Conservation (phyloP, 1,140 invertebrate genomes). For the Papilio glaucus region DNA sequence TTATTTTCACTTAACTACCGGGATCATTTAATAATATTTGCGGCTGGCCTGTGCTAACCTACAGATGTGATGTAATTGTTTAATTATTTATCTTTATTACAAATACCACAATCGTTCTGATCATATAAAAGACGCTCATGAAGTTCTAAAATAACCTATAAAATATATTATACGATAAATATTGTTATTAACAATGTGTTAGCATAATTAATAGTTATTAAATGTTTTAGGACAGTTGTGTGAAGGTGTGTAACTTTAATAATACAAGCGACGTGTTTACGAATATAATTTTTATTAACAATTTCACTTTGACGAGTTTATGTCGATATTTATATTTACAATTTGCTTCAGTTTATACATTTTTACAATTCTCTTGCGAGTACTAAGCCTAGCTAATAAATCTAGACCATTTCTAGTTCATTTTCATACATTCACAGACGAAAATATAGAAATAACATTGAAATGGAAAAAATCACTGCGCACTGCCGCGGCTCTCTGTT, state of each 20-base stretch:
- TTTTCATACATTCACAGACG: slow-evolving; percentile 8
- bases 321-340: slow-evolving; percentile 80
- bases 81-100: no score
- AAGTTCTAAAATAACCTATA: no score
- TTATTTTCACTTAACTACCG: no score
- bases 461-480: slow-evolving; percentile 11
- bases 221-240: not conserved
- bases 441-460: slow-evolving; percentile 24
- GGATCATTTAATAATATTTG: no score
- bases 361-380: slow-evolving; percentile 68
- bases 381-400: slow-evolving; percentile 32
- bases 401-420: slow-evolving; percentile 23
- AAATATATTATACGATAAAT: no score
- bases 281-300: slow-evolving; percentile 84
- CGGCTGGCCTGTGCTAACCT: no score
- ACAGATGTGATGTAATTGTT: no score
- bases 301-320: slow-evolving; percentile 82
- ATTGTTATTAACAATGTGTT: no score
- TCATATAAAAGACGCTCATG: no score
- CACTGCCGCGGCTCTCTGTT: not conserved
- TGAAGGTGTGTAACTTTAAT: slow-evolving; percentile 48
- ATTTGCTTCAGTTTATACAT: slow-evolving; percentile 75
- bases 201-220: not conserved
- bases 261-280: slow-evolving; percentile 75
- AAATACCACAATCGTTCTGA: no score